Base-by-base conservation (phyloP, 2,113 vertebrate species). In the Pseudorectes ferrugineus region DNA sequence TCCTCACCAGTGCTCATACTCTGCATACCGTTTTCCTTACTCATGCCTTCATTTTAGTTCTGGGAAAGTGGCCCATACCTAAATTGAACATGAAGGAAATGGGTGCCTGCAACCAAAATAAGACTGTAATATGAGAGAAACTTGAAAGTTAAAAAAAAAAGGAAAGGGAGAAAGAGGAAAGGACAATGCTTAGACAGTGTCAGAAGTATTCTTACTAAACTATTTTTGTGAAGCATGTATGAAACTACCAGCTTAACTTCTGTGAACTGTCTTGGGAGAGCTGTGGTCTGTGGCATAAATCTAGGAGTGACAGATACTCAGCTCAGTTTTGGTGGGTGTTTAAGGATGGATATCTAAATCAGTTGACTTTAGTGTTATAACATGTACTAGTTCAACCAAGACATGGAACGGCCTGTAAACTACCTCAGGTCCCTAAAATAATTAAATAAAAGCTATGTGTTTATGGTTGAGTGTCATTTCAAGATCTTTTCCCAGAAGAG, bases 31-130 rank as follows among this genome's bases (percentile, higher is more conserved):
- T 73, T 83, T 90, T 62, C 43, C 65, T 96, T 95, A 92, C 59
- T 88, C 85, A 92, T 71, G 52, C 36, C 72, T 80, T 81, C 75
- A 57, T 90, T 97, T 90, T 83, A 42, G 40, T 77, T 88, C 76
- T 94, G 82, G 88, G 92, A 93, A 93, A 86, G 82, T 61, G 65
- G 48, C 85, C 79, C 48, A 11, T 84, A 29, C 42, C 65, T 80
- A 96, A 92, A 93, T 65, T 90, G n/a, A 73, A 76, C 81, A 43
- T 54, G 63, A 88, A 93, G 76, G 55, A 92, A 96, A 90, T 86
- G 75, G 67, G 57, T 90, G 73, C 86, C 57, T 92, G 49, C 23
- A 61, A 92, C n/a, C 70, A 88, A 93, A 95, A 66, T 66, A 85
- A 40, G 51, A 36, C 54, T 77, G 38, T 82, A 78, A 73, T 88